phyloP scores from a whole-genome alignment of 2,113 vertebrate species.

The Typhlomys cinereus region DNA sequence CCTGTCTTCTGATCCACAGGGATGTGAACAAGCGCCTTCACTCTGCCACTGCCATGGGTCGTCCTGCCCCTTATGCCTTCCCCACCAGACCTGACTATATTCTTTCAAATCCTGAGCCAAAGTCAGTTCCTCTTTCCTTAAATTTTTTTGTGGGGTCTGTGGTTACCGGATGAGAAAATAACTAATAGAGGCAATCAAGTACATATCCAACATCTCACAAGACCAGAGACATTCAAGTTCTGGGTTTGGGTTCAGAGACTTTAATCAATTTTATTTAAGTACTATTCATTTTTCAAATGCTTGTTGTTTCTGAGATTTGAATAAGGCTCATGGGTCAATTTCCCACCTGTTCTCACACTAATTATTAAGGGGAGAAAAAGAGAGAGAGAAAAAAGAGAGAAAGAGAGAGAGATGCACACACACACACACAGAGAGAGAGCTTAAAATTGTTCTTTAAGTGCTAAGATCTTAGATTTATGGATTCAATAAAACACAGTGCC shows the following conservation, averaged over 20 bases:
- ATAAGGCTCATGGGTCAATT: slow-evolving; percentile 43
- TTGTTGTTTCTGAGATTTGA: slow-evolving; percentile 60
- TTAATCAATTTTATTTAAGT: slow-evolving; percentile 50
- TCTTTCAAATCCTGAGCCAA: not conserved
- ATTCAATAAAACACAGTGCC: slow-evolving; percentile 76
- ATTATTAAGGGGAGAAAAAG: slow-evolving; percentile 26
- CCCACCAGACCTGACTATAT: not conserved
- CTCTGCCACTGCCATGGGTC: fast-evolving
- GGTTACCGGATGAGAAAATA: not conserved
- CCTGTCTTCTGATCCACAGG: not conserved
- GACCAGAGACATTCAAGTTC: not conserved
- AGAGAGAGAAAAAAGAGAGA: not conserved
- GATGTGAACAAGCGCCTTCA: not conserved
- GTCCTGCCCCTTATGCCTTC: not conserved
- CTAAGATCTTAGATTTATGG: slow-evolving; percentile 78
- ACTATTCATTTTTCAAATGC: slow-evolving; percentile 27
- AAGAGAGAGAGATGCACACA: not conserved
- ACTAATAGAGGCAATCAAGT: not conserved
- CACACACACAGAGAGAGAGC: not conserved
- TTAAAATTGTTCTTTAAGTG: slow-evolving; percentile 67
- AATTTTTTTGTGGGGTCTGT: not conserved
- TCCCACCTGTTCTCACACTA: slow-evolving; percentile 48
- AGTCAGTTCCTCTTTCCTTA: not conserved
- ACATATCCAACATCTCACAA: not conserved
- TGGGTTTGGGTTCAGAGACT: not conserved